Percentiles rank a stretch among this genome's conserved stretches.
Conservation (phyloP, 2,888 invertebrate genomes). For the Myopa tessellatipennis region DNA sequence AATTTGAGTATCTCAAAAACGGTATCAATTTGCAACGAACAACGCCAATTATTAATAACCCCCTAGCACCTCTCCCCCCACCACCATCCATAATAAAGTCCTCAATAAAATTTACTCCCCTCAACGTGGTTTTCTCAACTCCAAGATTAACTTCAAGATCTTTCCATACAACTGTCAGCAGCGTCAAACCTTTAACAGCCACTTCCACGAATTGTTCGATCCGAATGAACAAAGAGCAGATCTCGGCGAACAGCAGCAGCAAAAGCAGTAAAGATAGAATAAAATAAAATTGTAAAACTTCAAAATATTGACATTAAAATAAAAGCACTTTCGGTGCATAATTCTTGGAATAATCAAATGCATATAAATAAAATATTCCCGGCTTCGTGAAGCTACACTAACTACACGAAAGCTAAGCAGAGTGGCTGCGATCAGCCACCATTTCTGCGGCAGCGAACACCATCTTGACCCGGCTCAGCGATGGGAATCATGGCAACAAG, state of each 20-base stretch:
- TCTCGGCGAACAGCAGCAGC: not conserved
- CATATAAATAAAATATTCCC: constrained; percentile 24
- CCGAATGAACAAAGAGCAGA: not conserved
- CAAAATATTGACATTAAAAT: constrained; percentile 22
- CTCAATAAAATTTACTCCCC: constrained; percentile 3
- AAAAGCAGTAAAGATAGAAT: not conserved
- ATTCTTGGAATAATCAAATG: constrained; percentile 33
- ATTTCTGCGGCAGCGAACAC: constrained; percentile 36
- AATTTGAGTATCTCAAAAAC: not conserved
- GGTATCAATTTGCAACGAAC: not conserved
- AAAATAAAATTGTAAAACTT: not conserved
- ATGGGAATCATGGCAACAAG: constrained; percentile 8
- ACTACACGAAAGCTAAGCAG: not conserved
- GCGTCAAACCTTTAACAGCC: not conserved
- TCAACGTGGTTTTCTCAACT: too few relatives aligned
- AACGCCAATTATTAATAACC: not conserved
- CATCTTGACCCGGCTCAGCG: constrained; percentile 28
- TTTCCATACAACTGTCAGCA: constrained; percentile 21
- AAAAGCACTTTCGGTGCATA: not conserved
- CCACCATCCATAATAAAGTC: not conserved
- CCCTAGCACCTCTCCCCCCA: too few relatives aligned
- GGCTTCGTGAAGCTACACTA: not conserved
- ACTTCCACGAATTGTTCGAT: constrained; percentile 26
- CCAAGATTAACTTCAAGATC: not conserved
- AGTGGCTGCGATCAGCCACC: constrained; percentile 18